phyloP scores from a whole-genome alignment of 2,888 invertebrate species.

The Antitype chi region DNA sequence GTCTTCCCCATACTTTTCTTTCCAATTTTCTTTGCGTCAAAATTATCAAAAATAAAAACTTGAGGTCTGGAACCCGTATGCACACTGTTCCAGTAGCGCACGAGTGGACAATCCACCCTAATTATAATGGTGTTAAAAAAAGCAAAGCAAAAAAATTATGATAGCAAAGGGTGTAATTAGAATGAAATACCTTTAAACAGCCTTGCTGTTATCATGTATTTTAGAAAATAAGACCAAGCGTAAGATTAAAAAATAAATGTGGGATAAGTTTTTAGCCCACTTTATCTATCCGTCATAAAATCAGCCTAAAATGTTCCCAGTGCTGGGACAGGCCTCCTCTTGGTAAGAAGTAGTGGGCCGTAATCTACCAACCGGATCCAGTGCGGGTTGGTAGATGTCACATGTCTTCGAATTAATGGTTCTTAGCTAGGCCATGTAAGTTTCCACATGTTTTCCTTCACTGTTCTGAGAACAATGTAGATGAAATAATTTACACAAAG shows the following conservation, averaged over 20 bases:
- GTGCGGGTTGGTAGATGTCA: no score
- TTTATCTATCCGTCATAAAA: not conserved
- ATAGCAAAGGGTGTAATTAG: not conserved
- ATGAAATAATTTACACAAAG: no score
- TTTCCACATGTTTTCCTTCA: no score
- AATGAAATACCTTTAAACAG: not conserved
- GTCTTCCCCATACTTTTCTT: not conserved
- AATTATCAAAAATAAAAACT: not conserved
- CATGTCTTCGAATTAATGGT: no score
- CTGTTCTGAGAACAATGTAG: no score
- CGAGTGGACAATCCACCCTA: not conserved
- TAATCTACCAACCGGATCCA: no score
- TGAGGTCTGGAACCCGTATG: no score
- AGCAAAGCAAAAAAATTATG: not conserved
- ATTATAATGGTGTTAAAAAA: not conserved
- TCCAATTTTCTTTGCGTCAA: not conserved
- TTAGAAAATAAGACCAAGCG: not conserved
- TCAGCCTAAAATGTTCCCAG: no score
- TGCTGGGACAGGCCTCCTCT: no score
- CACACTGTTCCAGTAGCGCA: not conserved
- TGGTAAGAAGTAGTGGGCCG: no score
- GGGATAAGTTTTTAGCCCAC: not conserved
- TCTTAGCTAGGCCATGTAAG: no score
- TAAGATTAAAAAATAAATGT: not conserved
- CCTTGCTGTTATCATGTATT: not conserved